Evolutionary conservation across 2,113 vertebrate species (phyloP).

Genomic region (Antechinus flavipes): DNA sequence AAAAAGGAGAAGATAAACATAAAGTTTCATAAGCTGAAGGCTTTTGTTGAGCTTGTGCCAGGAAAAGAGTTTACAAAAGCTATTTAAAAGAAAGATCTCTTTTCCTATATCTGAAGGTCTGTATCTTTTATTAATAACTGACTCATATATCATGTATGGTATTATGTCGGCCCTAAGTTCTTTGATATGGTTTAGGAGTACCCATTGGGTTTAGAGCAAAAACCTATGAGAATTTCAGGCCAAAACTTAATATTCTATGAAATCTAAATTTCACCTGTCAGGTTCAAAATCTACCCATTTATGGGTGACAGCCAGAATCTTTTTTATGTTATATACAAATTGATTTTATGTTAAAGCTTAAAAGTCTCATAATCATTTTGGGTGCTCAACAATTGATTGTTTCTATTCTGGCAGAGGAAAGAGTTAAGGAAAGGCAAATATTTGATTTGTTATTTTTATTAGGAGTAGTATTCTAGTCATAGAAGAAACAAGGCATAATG

Average conservation of each 20-base stretch:
- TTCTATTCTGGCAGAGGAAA: neutral
- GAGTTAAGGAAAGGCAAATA: conserved; percentile 34
- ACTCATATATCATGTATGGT: neutral
- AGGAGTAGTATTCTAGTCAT: conserved; percentile 12
- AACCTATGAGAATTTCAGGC: neutral
- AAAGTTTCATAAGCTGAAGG: conserved; percentile 5
- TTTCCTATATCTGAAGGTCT: neutral
- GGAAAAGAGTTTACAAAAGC: conserved; percentile 37
- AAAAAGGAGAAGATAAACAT: conserved; percentile 37
- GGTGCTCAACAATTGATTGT: neutral
- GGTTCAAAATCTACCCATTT: neutral
- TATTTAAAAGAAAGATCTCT: neutral
- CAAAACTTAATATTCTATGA: conserved; percentile 15
- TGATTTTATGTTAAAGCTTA: conserved; percentile 24
- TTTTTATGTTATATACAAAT: conserved; percentile 34
- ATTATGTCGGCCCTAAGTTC: neutral
- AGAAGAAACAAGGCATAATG: neutral
- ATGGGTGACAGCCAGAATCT: neutral
- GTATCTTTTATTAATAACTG: conserved; percentile 22
- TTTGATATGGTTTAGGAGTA: conserved; percentile 6
- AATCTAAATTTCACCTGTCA: neutral
- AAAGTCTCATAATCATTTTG: conserved; percentile 10
- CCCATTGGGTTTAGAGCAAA: neutral
- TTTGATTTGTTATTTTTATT: conserved; percentile 39
- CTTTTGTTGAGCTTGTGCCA: conserved; percentile 47